Base-by-base conservation (phyloP, 1,140 invertebrate genomes). In the Drosophila neocordata region DNA sequence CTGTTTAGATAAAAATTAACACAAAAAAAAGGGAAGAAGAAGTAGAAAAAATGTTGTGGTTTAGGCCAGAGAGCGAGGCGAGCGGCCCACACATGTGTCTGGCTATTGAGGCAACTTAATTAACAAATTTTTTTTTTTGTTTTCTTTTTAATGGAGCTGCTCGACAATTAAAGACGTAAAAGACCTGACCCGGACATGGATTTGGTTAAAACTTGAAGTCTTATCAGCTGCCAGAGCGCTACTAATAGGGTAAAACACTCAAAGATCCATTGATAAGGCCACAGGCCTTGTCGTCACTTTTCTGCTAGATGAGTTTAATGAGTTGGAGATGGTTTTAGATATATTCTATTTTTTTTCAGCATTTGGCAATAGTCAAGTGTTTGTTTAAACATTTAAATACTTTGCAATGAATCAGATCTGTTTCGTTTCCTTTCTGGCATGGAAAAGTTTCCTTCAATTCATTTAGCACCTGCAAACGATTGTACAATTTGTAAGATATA, bases 211-310 rank as follows among this genome's bases (percentile, higher is more conserved):
- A 53, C 15, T 24, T 4, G 6, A 31, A 44, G 35, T 2, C 77
- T 85, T 85, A 85, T 85, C 82, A 85, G 74, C 68, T 82, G 82
- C 78, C 82, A 72, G 82, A 82, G 82, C 74, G 82, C 59, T 78
- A 74, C 70, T 85, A 80, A 71, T 67, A 65, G 73, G 61, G 57
- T 52, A 37, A 67, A 20, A 34, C 76, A 85, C 82, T 85, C 81
- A 82, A 85, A 68, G 58, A 76, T 74, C 56, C 13, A 52, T 61
- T 74, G 72, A 73, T 73, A 73, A 73, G 73, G 5, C n/a, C n/a
- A 31, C 27, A 1, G 4, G 27, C 27, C 22, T 24, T 24, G 22
- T 31, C 27, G 6, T 31, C 69, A 71, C 35, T 64, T 52, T 34
- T 31, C 57, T 41, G 55, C 24, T n/a, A 35, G 4, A 35, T 31